Evolutionary conservation across 2,113 vertebrate genomes (phyloP), one percentile per base, ranked within the genome.

Genomic region (Syngnathus floridae): DNA sequence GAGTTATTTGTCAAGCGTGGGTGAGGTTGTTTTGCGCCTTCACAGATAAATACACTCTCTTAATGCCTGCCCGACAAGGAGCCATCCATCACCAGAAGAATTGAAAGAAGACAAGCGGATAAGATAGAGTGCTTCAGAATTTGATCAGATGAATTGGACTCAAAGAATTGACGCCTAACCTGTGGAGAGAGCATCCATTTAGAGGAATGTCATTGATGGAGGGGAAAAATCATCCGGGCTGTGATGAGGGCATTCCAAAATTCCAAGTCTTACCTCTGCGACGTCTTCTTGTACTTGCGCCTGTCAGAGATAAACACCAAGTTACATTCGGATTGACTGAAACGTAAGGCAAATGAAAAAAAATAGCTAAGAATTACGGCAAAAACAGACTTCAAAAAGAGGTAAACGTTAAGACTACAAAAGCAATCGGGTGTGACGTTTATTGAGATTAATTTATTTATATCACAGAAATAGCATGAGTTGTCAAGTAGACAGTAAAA

Each of bases 221-320:
- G 11, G 26, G 59, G 51, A 37, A 22, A 17, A 22, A 17, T 13
- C 17, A 14, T 38, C 19, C 6, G n/a, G 36, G 41, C 65, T 40
- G 17, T 46, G 26, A 38, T 55, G 48, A 38, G 55, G 66, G 62
- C 62, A 41, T 62, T 70, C 73, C 80, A 72, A 35, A 49, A 72
- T 83, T 78, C 75, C 76, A 70, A 45, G 49, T 85, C 96, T 97
- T 97, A 99, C 97, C 97, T 98, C 91, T 99, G 97, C 69, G 97
- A 99, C 8, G 95, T 98, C 94, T 98, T 99, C 95, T 98, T 99
- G 84, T 99, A 99, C 90, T 99, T 99, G 89, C 96, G 94, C 94
- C 97, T 99, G 92, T 76, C 85, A 80, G 76, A 82, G 59, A 84
- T 43, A 61, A 43, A 43, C 37, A 61, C 12, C 40, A 26, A n/a